Conservation (phyloP, 2,888 invertebrate species). For the Oegoconia quadripuncta region DNA sequence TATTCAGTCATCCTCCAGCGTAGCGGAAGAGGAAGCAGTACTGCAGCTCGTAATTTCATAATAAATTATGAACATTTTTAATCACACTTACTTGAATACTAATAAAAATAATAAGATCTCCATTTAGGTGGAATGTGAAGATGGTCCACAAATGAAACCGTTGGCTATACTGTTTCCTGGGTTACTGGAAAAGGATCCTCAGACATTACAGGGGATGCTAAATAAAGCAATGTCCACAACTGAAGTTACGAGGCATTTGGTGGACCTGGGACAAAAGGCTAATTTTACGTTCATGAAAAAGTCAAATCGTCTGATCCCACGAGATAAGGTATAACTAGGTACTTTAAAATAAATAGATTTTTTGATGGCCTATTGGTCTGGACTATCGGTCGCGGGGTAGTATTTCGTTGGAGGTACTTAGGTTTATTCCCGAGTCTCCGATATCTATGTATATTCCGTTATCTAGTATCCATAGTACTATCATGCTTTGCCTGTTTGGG, state of each 20-base stretch:
- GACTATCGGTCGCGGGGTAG: background rate
- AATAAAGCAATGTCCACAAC: slow-evolving; percentile 64
- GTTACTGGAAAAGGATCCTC: slow-evolving; percentile 54
- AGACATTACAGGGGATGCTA: slow-evolving; percentile 54
- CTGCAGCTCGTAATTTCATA: slow-evolving; percentile 49
- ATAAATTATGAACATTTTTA: background rate
- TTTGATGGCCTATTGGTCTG: too few species aligned
- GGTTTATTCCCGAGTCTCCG: too few species aligned
- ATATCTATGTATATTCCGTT: too few species aligned
- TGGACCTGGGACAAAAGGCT: slow-evolving; percentile 62
- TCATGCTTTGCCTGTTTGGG: too few species aligned
- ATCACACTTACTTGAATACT: background rate
- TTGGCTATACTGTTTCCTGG: slow-evolving; percentile 63
- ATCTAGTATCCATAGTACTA: too few species aligned
- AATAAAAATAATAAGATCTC: background rate
- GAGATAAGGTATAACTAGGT: slow-evolving; percentile 61
- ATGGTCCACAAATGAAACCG: slow-evolving; percentile 55
- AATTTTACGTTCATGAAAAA: slow-evolving; percentile 66
- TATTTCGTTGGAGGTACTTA: too few species aligned
- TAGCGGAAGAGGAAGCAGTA: slow-evolving; percentile 52
- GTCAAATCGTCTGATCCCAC: slow-evolving; percentile 56
- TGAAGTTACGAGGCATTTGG: slow-evolving; percentile 62
- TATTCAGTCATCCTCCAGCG: slow-evolving; percentile 22
- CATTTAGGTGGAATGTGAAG: slow-evolving; percentile 55
- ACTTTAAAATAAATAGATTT: too few species aligned